These are phyloP conservation scores for Drosophila sp. DNA, from an alignment of 1,140 invertebrate species.

Conservation along the genomic window DNA sequence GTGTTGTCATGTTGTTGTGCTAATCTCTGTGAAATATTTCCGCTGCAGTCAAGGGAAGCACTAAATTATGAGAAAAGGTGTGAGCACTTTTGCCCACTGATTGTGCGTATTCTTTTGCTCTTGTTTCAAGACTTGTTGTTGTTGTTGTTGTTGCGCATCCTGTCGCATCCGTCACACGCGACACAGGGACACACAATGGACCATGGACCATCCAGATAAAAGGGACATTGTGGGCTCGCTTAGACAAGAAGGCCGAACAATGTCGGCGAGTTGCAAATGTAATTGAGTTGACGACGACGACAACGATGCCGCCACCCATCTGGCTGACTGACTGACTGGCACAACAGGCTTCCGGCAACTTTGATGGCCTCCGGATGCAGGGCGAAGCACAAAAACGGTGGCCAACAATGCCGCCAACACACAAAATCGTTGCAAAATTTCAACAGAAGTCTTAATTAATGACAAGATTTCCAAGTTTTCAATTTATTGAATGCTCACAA, in stretches of 20 bases:
- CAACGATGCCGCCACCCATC: conserved; percentile 35
- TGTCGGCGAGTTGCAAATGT: conserved; percentile 62
- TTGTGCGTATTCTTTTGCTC: conserved; percentile 18
- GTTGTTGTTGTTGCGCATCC: conserved; percentile 60
- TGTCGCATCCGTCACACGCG: conserved; percentile 74
- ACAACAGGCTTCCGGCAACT: conserved; percentile 69
- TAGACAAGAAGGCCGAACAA: conserved; percentile 39
- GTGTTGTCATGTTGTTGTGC: conserved; percentile 65
- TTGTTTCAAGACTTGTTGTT: background rate
- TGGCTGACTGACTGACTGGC: conserved; percentile 49
- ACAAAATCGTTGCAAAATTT: conserved; percentile 35
- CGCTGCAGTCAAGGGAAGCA: conserved; percentile 48
- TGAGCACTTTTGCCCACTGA: conserved; percentile 22
- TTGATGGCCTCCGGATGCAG: conserved; percentile 72
- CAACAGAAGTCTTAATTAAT: conserved; percentile 10
- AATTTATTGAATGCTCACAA: background rate
- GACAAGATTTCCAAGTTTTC: background rate
- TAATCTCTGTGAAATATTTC: conserved; percentile 79
- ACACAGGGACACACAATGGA: conserved; percentile 63
- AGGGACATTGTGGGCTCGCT: conserved; percentile 70
- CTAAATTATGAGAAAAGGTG: conserved; percentile 70
- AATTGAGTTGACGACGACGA: conserved; percentile 77
- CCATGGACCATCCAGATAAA: conserved; percentile 56
- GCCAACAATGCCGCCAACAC: conserved; percentile 29
- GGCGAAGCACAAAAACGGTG: conserved; percentile 65